Percentiles rank a stretch among this genome's conserved stretches.
phyloP scores from a whole-genome alignment of 2,113 vertebrate species.

The Pica pica region DNA sequence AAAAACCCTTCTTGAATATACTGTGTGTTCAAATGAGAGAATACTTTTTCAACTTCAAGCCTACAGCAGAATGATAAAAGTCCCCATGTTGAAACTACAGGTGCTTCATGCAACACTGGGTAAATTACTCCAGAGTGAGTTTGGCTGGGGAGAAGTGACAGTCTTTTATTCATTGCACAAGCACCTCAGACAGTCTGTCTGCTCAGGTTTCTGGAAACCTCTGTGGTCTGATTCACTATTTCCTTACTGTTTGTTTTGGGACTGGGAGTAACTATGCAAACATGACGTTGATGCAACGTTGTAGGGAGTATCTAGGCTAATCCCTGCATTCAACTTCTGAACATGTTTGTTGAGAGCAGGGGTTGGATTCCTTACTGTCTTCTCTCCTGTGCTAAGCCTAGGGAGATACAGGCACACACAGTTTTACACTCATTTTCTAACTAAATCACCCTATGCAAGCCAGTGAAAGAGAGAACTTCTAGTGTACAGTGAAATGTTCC shows the following conservation, averaged over 20 bases:
- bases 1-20: not conserved
- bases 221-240: constrained; percentile 54
- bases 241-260: constrained; percentile 57
- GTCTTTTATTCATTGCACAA: constrained; percentile 45
- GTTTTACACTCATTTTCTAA: not conserved
- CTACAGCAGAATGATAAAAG: not conserved
- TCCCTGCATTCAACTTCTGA: constrained; percentile 13
- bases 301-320: constrained; percentile 56
- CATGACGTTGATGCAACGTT: constrained; percentile 38
- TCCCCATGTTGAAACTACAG: constrained; percentile 16
- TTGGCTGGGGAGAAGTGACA: constrained; percentile 32
- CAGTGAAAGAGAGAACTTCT: not conserved
- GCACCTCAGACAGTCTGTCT: constrained; percentile 40
- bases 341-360: not conserved
- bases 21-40: not conserved
- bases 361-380: not conserved
- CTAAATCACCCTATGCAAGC: not conserved
- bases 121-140: constrained; percentile 3
- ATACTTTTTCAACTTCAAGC: not conserved
- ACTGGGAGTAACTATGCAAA: constrained; percentile 56
- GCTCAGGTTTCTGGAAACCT: constrained; percentile 49
- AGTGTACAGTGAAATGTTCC: not conserved
- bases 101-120: constrained; percentile 8
- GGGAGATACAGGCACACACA: not conserved
- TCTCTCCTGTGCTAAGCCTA: not conserved